phyloP scores from a whole-genome alignment of 2,888 invertebrate species.

The Strigamia transsilvanica region DNA sequence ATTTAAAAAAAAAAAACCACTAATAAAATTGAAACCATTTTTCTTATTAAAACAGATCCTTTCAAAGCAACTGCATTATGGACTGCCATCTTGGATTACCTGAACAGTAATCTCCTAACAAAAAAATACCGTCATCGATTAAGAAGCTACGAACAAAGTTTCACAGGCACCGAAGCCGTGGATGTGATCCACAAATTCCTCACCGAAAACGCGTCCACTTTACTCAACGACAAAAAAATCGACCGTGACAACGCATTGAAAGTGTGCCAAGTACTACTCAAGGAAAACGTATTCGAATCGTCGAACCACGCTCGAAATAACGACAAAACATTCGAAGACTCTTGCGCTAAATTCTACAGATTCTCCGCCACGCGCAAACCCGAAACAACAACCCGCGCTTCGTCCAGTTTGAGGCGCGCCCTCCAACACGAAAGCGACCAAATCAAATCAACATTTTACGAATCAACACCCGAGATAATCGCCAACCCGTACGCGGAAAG shows the following conservation, averaged over 20 bases:
- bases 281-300: not conserved
- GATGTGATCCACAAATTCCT: conserved; percentile 51
- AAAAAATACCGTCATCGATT: conserved; percentile 35
- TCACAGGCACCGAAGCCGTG: conserved; percentile 54
- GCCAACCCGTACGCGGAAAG: not conserved
- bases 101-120: not conserved
- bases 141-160: conserved; percentile 51
- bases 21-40: too few species aligned
- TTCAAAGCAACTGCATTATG: conserved; percentile 54
- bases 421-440: not conserved
- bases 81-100: conserved; percentile 26
- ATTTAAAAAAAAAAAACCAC: too few species aligned
- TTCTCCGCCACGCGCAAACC: not conserved
- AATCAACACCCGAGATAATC: not conserved
- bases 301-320: not conserved
- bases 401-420: not conserved
- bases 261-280: conserved; percentile 18
- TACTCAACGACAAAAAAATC: conserved; percentile 50
- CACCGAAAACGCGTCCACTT: not conserved
- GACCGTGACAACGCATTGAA: conserved; percentile 46
- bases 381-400: not conserved
- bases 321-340: conserved; percentile 9
- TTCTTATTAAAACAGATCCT: conserved; percentile 22
- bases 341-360: not conserved
- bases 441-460: not conserved